These are phyloP conservation scores for Otocyon megalotis DNA, from an alignment of 2,113 vertebrate species.

Conservation along the genomic window DNA sequence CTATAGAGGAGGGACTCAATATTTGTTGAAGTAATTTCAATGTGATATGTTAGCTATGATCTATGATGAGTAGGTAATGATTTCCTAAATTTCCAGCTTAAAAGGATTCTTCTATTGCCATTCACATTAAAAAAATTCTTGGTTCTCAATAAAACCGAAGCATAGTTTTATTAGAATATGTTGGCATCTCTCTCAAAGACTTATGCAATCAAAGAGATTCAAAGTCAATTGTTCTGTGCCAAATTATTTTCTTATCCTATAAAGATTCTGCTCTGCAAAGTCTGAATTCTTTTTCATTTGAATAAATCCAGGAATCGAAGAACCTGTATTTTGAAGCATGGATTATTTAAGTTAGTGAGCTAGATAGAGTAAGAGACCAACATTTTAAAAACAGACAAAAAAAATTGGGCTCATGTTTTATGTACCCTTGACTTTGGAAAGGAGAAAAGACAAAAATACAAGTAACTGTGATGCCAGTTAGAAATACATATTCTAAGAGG, in stretches of 20 bases:
- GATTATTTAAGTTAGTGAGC: not conserved
- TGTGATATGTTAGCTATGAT: slow-evolving; percentile 47
- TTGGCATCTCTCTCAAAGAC: slow-evolving; percentile 25
- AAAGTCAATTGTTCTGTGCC: slow-evolving; percentile 31
- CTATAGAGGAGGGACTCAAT: slow-evolving; percentile 38
- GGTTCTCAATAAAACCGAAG: slow-evolving; percentile 42
- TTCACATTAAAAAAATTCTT: not conserved
- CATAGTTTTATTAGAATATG: slow-evolving; percentile 12
- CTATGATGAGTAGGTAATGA: slow-evolving; percentile 39
- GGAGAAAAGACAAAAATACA: not conserved
- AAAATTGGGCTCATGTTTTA: not conserved
- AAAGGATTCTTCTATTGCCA: slow-evolving; percentile 47
- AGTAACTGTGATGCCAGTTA: not conserved
- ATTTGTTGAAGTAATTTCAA: slow-evolving; percentile 57
- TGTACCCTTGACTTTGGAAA: not conserved
- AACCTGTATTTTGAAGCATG: not conserved
- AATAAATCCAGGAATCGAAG: slow-evolving; percentile 21
- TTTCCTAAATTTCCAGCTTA: slow-evolving; percentile 35
- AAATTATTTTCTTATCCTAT: slow-evolving; percentile 50
- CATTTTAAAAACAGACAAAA: not conserved
- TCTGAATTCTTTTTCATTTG: slow-evolving; percentile 33
- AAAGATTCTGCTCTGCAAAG: not conserved
- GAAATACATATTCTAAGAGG: not conserved
- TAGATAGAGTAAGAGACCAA: not conserved
- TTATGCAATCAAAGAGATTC: slow-evolving; percentile 32